phyloP scores from a whole-genome alignment of 1,140 invertebrate genomes.

The Psix sp. region DNA sequence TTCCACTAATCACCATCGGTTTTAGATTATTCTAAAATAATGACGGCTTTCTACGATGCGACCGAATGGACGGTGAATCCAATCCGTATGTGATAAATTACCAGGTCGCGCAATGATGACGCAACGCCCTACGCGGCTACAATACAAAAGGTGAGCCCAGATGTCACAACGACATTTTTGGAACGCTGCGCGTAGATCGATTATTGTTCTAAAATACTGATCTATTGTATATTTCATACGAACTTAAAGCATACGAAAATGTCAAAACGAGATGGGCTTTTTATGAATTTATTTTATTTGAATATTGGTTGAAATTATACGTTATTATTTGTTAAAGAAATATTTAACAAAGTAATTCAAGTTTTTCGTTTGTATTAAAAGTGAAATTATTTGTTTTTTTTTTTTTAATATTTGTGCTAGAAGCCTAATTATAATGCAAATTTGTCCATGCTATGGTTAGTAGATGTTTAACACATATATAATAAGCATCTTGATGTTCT shows the following conservation, averaged over 20 bases:
- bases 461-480: too few species aligned
- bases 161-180: slow-evolving; percentile 66
- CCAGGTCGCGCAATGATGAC: slow-evolving; percentile 41
- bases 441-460: too few species aligned
- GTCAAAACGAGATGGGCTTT: too few species aligned
- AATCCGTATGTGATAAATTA: slow-evolving; percentile 66
- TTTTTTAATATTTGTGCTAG: too few species aligned
- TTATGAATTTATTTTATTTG: too few species aligned
- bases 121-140: slow-evolving; percentile 56
- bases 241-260: slow-evolving; percentile 22
- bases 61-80: slow-evolving; percentile 35
- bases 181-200: slow-evolving; percentile 58
- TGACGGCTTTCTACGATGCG: slow-evolving; percentile 67
- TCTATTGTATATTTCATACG: slow-evolving; percentile 19
- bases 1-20: slow-evolving; percentile 77
- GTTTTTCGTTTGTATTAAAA: too few species aligned
- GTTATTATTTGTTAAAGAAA: too few species aligned
- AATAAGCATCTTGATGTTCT: too few species aligned
- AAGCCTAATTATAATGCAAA: too few species aligned
- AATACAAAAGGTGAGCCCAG: slow-evolving; percentile 58
- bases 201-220: slow-evolving; percentile 40
- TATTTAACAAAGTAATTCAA: too few species aligned
- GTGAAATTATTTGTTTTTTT: too few species aligned
- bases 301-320: too few species aligned
- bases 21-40: slow-evolving; percentile 78